Percentiles rank a stretch among this genome's conserved stretches.
These are phyloP conservation scores for Pristionchus mayeri DNA, from an alignment of 2,888 invertebrate genomes.

Conservation along the genomic window DNA sequence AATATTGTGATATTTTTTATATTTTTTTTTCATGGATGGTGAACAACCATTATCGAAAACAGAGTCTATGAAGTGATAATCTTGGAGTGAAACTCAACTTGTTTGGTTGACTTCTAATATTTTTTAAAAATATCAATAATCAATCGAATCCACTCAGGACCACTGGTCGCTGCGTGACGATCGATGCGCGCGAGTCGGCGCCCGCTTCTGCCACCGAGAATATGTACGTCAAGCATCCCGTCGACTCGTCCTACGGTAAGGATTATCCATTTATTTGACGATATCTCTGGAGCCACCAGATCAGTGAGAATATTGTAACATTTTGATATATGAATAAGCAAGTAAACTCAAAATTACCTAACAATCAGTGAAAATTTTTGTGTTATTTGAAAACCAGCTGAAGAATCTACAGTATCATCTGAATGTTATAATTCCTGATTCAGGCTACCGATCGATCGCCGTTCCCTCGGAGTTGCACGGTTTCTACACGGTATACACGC, in stretches of 20 bases:
- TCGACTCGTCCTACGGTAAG: conserved; percentile 53
- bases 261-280: neutral
- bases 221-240: conserved; percentile 64
- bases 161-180: conserved; percentile 68
- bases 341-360: too few species aligned
- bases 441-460: conserved; percentile 71
- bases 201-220: conserved; percentile 80
- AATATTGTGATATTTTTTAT: too few species aligned
- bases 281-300: too few species aligned
- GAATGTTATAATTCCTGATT: too few species aligned
- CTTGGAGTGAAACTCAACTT: conserved; percentile 53
- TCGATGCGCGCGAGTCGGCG: conserved; percentile 79
- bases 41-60: neutral
- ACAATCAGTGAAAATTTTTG: too few species aligned
- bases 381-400: too few species aligned
- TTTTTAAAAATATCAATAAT: conserved; percentile 6
- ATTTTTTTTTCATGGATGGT: neutral
- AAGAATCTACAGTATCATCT: too few species aligned
- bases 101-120: too few species aligned
- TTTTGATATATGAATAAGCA: too few species aligned
- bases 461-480: conserved; percentile 75
- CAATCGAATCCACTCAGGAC: conserved; percentile 54
- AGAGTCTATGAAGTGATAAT: conserved; percentile 85
- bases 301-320: too few species aligned
- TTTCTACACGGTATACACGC: conserved; percentile 72